Evolutionary conservation across 37 sponge, comb jelly and placozoan genomes (phyloP).

Genomic region (Haliclona indistincta): DNA sequence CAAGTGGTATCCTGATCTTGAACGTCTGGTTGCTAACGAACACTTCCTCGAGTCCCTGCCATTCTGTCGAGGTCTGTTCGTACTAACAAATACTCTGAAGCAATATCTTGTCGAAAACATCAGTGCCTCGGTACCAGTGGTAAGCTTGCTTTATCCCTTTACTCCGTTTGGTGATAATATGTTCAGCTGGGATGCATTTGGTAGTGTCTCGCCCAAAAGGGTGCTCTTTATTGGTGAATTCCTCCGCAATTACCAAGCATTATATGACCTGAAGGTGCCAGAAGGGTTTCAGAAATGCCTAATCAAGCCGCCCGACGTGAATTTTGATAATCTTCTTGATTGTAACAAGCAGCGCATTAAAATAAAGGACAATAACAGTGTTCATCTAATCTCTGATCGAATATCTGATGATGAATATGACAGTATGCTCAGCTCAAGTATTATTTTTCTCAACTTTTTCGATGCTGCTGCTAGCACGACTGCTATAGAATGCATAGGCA

Average conservation of each 20-base stretch:
- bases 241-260: conserved; percentile 47
- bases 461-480: conserved; percentile 59
- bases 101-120: conserved; percentile 30
- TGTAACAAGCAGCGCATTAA: conserved; percentile 1
- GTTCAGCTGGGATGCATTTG: conserved; percentile 39
- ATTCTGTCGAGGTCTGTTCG: conserved; percentile 53
- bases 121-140: conserved; percentile 17
- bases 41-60: conserved; percentile 22
- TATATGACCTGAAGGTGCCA: conserved; percentile 46
- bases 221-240: conserved; percentile 54
- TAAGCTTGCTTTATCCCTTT: conserved; percentile 28
- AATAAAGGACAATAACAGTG: conserved; percentile 32
- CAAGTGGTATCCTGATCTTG: conserved; percentile 39
- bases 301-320: conserved; percentile 43
- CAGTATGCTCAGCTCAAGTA: conserved; percentile 39
- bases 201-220: not conserved
- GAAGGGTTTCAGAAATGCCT: conserved; percentile 26
- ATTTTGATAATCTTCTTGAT: conserved; percentile 30
- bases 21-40: conserved; percentile 25
- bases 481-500: conserved; percentile 43
- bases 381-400: conserved; percentile 22
- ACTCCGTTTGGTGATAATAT: conserved; percentile 32
- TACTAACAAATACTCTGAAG: conserved; percentile 31
- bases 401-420: conserved; percentile 56
- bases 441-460: conserved; percentile 58